Base-by-base conservation (phyloP, 2,888 invertebrate species). In the Apodemia arnacis region DNA sequence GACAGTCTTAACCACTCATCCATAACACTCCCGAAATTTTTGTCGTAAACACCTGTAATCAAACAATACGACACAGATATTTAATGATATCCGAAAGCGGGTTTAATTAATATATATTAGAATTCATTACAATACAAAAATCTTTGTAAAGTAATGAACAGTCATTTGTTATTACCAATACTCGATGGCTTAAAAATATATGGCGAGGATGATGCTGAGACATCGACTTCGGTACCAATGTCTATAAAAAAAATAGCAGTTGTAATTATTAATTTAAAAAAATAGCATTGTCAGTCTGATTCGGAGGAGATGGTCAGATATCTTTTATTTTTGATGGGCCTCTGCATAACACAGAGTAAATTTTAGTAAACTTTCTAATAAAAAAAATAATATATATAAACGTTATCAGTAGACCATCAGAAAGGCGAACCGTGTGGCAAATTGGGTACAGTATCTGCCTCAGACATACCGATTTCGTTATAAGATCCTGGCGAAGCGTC, bases 1-100 rank as follows among this genome's bases (percentile, higher is more conserved):
- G n/a, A n/a, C n/a, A n/a, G n/a, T n/a, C n/a, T n/a, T n/a, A n/a
- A 70, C 70, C 27, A 70, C 70, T 70, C 70, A 11, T 31, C 5
- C 8, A 70, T 34, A 18, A 34, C 34, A 3, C 13, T 13, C 6
- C 31, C 70, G 34, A 31, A 70, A 6, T 34, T 6, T 15, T 70
- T 15, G 7, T 70, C 70, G 10, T 34, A 0, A 11, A 70, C 70
- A 70, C 70, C 73, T 70, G 34, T 18, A 70, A 70, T 11, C 13
- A 70, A 74, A 59, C 15, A 18, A 27, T 27, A 27, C 27, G 27
- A 27, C 27, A 27, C 4, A 15, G 15, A 49, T 49, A 49, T 27
- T 27, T 27, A 0, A 49, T 49, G 49, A 34, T 7, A 34, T 5
- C 2, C 5, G 34, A 34, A 4, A 34, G 7, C 34, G 7, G 34